Base-by-base conservation (phyloP, 2,888 invertebrate species). In the Pterostichus niger region DNA sequence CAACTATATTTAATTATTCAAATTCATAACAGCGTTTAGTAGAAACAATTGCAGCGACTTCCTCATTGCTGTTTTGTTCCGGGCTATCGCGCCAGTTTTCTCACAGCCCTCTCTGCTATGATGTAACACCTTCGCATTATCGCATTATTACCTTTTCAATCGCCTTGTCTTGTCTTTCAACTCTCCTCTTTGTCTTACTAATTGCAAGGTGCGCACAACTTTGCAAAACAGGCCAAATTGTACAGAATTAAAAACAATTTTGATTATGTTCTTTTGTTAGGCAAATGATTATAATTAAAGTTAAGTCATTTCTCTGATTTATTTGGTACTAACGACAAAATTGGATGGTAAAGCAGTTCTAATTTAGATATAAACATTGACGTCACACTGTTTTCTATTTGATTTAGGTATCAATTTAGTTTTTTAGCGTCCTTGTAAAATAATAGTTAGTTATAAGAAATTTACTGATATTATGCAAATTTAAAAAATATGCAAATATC, bases 31-130 rank as follows among this genome's bases (percentile, higher is more conserved):
- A 71, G 68, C 68, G 68, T 71, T 71, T 71, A 71, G 68, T 44
- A 15, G 68, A 68, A 71, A 71, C 68, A 71, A 71, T 71, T 75
- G 75, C 31, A 6, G 49, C 75, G 13, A 75, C 75, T 75, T 75
- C 75, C 75, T 75, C 52, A 75, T 75, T 75, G 52, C 68, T 71
- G 46, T 40, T 75, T 75, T 31, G 75, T 75, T 75, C 75, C 75
- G 75, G 75, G 17, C 75, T 75, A 75, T 75, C 75, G 75, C 75
- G 31, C 13, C n/a, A n/a, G 49, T 52, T 75, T 64, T 75, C 75
- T 52, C 75, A 75, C 52, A 75, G 75, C 49, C 52, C 52, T 52
- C 75, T 71, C 11, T 73, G 71, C 24, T 33, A 35, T 64, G 64
- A 75, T 52, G 75, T 31, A 75, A 75, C 75, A 75, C 52, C 68